phyloP scores from a whole-genome alignment of 2,888 invertebrate genomes.

The Leptura quadrifasciata region DNA sequence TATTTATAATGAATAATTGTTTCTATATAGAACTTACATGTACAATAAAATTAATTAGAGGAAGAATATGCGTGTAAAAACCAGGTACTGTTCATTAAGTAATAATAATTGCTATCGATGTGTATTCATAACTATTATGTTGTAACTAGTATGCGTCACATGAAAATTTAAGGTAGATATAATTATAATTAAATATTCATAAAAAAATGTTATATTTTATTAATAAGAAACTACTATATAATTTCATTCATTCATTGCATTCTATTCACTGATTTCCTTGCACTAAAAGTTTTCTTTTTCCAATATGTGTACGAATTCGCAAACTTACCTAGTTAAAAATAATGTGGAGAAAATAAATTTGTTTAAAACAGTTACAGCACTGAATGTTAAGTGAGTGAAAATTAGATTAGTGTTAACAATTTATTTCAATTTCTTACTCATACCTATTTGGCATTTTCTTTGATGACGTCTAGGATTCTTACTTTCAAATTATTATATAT shows the following conservation, averaged over 20 bases:
- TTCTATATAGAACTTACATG: too few species aligned
- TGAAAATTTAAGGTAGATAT: not conserved
- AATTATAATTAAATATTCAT: conserved; percentile 7
- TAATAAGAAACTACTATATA: conserved; percentile 31
- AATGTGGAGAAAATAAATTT: conserved; percentile 32
- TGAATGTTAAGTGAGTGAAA: conserved; percentile 37
- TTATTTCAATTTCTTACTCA: not conserved
- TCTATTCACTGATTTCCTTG: conserved; percentile 31
- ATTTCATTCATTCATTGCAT: conserved; percentile 18
- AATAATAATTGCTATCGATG: not conserved
- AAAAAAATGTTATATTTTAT: conserved; percentile 3
- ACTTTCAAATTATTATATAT: too few species aligned
- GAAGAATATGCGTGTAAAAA: not conserved
- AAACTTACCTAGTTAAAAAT: conserved; percentile 12
- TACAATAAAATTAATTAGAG: too few species aligned
- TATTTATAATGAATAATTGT: too few species aligned
- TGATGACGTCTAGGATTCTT: not conserved
- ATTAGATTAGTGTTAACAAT: conserved; percentile 5
- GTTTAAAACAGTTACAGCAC: conserved; percentile 17
- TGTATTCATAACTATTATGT: not conserved
- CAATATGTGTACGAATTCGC: not conserved
- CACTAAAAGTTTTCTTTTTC: not conserved
- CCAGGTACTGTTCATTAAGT: not conserved
- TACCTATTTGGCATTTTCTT: conserved; percentile 8
- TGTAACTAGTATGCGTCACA: not conserved